Evolutionary conservation across 2,797 vertebrate species (phyloP), one percentile per base, ranked within the genome.

Genomic region (Lemur catta): DNA sequence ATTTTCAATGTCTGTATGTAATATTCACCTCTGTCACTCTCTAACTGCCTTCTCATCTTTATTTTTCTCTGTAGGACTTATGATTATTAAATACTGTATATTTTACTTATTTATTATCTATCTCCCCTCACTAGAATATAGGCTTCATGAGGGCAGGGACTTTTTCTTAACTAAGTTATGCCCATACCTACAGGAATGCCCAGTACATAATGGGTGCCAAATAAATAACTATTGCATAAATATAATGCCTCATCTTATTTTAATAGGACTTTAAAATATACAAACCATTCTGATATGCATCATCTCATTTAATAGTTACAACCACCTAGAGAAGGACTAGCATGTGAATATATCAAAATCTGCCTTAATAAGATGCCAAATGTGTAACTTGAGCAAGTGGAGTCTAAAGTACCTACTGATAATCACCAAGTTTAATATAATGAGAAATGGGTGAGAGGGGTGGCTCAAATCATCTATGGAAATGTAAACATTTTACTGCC

Each of bases 351-450:
- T 63, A 74, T 63, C 26, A 89, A 82, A 38, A 30, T 6, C 11
- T 85, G 41, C 59, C 72, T 96, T 95, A 82, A 80, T 89, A 92
- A 89, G 33, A 89, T 95, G 33, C 57, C 52, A 85, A 95, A 84
- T 86, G 57, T 79, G 17, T 88, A 76, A 80, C 38, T 75, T 91
- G 13, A 41, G 57, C 81, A 94, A 97, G 95, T 74, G 84, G 89
- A 95, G 59, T 85, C 96, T 97, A 92, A 98, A 98, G 97, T 96
- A 84, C 89, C 91, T 93, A 84, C 84, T 97, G 84, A 96, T 97
- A 98, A 98, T 98, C 98, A 97, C 97, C 91, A 93, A 91, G 82
- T 97, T 95, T 98, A 98, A 97, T 89, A 97, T 96, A 97, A 97
- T 95, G 89, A 98, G 96, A 95, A 98, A 97, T 93, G 94, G 94